A percentile compares a stretch with the other conserved stretches of the same genome.
phyloP scores from a whole-genome alignment of 2,113 vertebrate genomes.

The Neodon shergylaensis region DNA sequence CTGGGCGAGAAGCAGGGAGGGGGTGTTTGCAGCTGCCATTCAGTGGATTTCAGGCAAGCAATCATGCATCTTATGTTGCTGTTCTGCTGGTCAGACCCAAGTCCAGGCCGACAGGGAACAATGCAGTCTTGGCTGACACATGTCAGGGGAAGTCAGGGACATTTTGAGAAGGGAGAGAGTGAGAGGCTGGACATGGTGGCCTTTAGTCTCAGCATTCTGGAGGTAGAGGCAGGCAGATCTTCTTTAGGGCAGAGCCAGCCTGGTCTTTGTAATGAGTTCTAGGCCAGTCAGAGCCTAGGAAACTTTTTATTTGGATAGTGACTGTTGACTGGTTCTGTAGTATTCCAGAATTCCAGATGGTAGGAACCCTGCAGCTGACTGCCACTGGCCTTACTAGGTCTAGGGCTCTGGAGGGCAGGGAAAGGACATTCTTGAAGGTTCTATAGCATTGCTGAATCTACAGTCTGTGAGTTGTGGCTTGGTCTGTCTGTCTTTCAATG shows the following conservation, averaged over 20 bases:
- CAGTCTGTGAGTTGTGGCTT: neutral
- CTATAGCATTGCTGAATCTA: neutral
- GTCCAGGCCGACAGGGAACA: neutral
- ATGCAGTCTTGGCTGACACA: neutral
- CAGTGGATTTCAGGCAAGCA: slow-evolving; percentile 1
- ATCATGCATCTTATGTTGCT: neutral
- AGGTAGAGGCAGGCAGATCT: neutral
- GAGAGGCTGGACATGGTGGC: neutral
- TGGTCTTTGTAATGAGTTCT: neutral
- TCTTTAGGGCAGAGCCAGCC: neutral
- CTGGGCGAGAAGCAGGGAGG: neutral
- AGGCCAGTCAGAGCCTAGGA: neutral
- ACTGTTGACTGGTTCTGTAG: neutral
- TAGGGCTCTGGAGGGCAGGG: neutral
- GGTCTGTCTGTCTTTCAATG: neutral
- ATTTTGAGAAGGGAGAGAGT: neutral
- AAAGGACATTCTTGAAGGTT: too few relatives aligned
- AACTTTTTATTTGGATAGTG: neutral
- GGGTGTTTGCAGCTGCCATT: neutral
- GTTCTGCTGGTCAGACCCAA: neutral
- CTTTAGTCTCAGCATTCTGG: neutral
- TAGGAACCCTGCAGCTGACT: neutral
- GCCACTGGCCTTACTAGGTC: too few relatives aligned
- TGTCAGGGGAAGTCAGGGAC: neutral
- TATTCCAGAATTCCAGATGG: neutral